phyloP scores from a whole-genome alignment of 1,140 invertebrate genomes.

The Drosophila repletoides region DNA sequence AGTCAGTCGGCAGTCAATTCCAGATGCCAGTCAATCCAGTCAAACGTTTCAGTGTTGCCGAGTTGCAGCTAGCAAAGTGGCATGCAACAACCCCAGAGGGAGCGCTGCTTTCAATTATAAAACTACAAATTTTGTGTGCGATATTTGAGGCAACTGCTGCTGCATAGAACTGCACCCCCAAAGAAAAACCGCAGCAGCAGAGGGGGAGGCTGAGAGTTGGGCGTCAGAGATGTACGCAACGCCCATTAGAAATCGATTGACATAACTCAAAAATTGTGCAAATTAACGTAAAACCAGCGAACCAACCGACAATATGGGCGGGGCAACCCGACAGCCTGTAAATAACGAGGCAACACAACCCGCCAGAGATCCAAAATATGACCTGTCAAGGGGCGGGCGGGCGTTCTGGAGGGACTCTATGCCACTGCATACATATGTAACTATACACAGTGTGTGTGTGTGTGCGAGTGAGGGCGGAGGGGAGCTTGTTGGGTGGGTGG shows the following conservation, averaged over 20 bases:
- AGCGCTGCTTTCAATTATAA: constrained; percentile 62
- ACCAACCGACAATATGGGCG: constrained; percentile 48
- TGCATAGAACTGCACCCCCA: neutral
- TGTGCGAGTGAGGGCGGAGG: neutral
- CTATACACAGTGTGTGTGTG: neutral
- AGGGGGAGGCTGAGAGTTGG: neutral
- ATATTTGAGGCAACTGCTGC: constrained; percentile 11
- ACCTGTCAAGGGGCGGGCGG: constrained; percentile 14
- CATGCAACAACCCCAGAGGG: constrained; percentile 11
- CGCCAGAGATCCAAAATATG: constrained; percentile 48
- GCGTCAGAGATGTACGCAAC: constrained; percentile 24
- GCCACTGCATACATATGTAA: constrained; percentile 9
- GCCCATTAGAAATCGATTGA: constrained; percentile 68
- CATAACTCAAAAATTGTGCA: constrained; percentile 70
- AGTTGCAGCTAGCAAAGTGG: constrained; percentile 3
- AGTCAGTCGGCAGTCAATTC: constrained; percentile 10
- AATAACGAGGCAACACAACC: constrained; percentile 35
- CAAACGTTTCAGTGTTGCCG: constrained; percentile 17
- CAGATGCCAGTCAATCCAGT: neutral
- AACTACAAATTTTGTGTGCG: constrained; percentile 60
- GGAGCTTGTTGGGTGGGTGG: neutral
- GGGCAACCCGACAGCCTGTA: constrained; percentile 25
- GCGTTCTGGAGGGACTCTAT: neutral
- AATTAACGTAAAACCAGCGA: constrained; percentile 67
- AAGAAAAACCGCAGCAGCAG: neutral